These are phyloP conservation scores for Telmatochromis sp. DNA, from an alignment of 2,113 vertebrate genomes.

Conservation along the genomic window DNA sequence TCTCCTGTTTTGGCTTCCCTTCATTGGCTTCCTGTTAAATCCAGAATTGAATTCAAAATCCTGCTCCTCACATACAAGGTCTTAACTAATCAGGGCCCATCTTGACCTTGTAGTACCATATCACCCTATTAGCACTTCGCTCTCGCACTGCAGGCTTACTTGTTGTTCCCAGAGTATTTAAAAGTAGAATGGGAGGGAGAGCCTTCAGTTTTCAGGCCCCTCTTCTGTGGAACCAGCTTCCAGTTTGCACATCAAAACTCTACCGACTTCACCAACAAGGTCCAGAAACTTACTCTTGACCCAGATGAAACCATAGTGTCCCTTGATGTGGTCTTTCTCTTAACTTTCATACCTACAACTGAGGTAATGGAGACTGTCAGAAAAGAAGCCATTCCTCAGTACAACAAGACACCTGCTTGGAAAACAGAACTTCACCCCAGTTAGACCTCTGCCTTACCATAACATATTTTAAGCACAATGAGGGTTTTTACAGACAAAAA, in stretches of 20 bases:
- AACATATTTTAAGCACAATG: not conserved
- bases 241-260: not conserved
- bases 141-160: too few relatives aligned
- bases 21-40: too few relatives aligned
- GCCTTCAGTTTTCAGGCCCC: too few relatives aligned
- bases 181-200: too few relatives aligned
- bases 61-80: too few relatives aligned
- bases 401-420: not conserved
- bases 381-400: not conserved
- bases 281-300: not conserved
- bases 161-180: too few relatives aligned
- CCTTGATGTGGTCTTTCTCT: not conserved
- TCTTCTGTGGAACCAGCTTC: too few relatives aligned
- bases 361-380: not conserved
- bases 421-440: not conserved
- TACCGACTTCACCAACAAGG: not conserved
- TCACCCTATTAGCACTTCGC: too few relatives aligned
- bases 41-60: too few relatives aligned
- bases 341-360: not conserved
- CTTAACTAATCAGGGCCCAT: too few relatives aligned
- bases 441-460: not conserved
- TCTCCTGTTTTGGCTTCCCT: too few relatives aligned
- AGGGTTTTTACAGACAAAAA: not conserved
- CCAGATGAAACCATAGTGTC: not conserved
- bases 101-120: too few relatives aligned